Percentiles rank a stretch among this genome's conserved stretches.
Evolutionary conservation across 2,888 invertebrate genomes (phyloP).

Genomic region (Temnothorax rugatulus): DNA sequence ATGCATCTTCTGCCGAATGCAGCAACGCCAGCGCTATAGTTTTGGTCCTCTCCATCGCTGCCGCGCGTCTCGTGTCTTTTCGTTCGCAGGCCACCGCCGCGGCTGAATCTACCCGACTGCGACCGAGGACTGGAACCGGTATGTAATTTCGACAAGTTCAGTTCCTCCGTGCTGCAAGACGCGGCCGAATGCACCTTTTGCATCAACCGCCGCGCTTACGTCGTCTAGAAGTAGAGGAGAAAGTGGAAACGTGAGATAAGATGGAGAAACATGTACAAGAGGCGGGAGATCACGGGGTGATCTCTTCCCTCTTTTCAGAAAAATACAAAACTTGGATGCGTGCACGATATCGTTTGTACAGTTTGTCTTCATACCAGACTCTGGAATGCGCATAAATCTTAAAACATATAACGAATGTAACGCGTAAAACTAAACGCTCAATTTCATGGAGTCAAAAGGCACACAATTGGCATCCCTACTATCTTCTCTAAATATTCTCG

Average conservation of each 20-base stretch:
- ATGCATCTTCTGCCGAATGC: conserved; percentile 20
- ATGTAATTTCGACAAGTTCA: conserved; percentile 47
- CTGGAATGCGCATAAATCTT: conserved; percentile 40
- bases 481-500: background rate
- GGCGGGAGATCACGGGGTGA: too few relatives aligned
- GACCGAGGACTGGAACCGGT: conserved; percentile 44
- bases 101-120: conserved; percentile 22
- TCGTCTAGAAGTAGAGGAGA: background rate
- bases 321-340: background rate
- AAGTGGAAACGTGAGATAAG: background rate
- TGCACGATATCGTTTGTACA: background rate
- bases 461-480: background rate
- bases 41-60: conserved; percentile 29
- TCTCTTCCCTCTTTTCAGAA: background rate
- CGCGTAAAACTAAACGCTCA: background rate
- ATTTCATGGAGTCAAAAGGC: conserved; percentile 3
- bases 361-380: background rate
- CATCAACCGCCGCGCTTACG: conserved; percentile 26
- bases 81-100: conserved; percentile 43
- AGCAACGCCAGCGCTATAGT: background rate
- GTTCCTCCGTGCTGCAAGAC: conserved; percentile 6
- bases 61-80: conserved; percentile 37
- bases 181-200: background rate
- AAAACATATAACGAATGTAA: conserved; percentile 13
- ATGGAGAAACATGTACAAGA: too few relatives aligned